These are phyloP conservation scores for Corythoichthys intestinalis DNA, from an alignment of 2,113 vertebrate genomes.

Conservation along the genomic window DNA sequence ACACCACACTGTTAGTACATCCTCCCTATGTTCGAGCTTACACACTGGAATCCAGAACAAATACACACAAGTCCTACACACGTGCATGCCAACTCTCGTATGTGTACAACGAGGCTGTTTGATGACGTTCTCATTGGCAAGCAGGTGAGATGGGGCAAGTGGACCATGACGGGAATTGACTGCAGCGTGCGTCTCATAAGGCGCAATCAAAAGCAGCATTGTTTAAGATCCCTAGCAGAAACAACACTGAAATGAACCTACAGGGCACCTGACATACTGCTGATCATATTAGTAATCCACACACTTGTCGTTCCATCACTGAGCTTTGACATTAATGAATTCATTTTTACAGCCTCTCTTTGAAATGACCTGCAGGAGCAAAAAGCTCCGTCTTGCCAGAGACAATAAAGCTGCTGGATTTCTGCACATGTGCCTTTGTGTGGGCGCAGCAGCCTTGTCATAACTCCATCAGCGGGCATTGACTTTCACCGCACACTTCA, in stretches of 20 bases:
- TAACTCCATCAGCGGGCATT: slow-evolving; percentile 63
- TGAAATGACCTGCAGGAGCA: slow-evolving; percentile 57
- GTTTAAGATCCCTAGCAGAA: slow-evolving; percentile 33
- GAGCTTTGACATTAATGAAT: slow-evolving; percentile 41
- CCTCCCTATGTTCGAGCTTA: slow-evolving; percentile 33
- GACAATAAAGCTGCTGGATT: slow-evolving; percentile 73
- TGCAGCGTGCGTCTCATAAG: slow-evolving; percentile 14
- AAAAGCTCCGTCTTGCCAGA: slow-evolving; percentile 56
- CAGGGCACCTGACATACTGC: too few species aligned
- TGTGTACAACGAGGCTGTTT: slow-evolving; percentile 43
- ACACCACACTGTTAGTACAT: slow-evolving; percentile 46
- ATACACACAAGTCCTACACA: slow-evolving; percentile 46
- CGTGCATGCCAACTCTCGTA: slow-evolving; percentile 41
- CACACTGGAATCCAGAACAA: slow-evolving; percentile 33
- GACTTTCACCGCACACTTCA: slow-evolving; percentile 38
- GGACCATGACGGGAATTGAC: slow-evolving; percentile 16
- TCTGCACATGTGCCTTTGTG: slow-evolving; percentile 73
- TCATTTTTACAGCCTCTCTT: slow-evolving; percentile 49
- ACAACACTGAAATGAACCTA: background rate
- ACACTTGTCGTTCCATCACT: slow-evolving; percentile 30
- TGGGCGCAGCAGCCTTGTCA: slow-evolving; percentile 68
- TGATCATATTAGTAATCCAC: background rate
- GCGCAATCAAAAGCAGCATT: slow-evolving; percentile 46
- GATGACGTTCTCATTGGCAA: slow-evolving; percentile 47
- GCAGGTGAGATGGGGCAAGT: slow-evolving; percentile 36